phyloP scores from a whole-genome alignment of 1,140 invertebrate genomes.

The Philopotamus ludificatus region DNA sequence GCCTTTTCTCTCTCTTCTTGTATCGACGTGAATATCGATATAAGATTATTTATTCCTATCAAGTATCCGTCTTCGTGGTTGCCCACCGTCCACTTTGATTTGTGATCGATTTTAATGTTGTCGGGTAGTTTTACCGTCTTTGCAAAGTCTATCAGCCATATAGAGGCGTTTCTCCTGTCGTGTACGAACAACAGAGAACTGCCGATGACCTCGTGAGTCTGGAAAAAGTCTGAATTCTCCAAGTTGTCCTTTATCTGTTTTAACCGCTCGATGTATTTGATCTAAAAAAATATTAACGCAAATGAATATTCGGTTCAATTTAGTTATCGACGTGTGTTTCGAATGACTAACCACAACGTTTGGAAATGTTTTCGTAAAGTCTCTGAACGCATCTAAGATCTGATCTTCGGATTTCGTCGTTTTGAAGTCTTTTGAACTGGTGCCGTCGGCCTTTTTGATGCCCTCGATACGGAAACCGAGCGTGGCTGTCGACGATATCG shows the following conservation, averaged over 20 bases:
- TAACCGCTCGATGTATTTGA: conserved; percentile 80
- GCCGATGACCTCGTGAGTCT: conserved; percentile 92
- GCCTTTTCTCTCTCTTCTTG: conserved; percentile 51
- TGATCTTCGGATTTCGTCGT: conserved; percentile 85
- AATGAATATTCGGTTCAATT: no score
- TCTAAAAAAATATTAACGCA: no score
- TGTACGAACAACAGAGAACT: conserved; percentile 95
- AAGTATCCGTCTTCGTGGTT: conserved; percentile 98
- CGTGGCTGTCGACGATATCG: conserved; percentile 92
- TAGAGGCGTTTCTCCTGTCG: conserved; percentile 79
- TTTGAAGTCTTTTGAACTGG: conserved; percentile 93
- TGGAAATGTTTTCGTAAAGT: conserved; percentile 79
- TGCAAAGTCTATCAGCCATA: conserved; percentile 99
- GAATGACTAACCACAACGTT: conserved; percentile 69
- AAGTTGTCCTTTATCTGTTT: conserved; percentile 80
- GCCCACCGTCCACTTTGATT: conserved; percentile 87
- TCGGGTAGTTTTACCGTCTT: conserved; percentile 86
- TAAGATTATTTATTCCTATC: conserved; percentile 91
- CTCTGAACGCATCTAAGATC: conserved; percentile 77
- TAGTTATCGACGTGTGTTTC: no score
- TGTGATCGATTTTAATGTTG: conserved; percentile 74
- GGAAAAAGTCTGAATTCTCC: conserved; percentile 84
- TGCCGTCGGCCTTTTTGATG: conserved; percentile 83
- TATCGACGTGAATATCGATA: conserved; percentile 76
- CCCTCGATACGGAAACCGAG: conserved; percentile 96